Percentiles rank a stretch among this genome's conserved stretches.
Evolutionary conservation across 1,140 invertebrate genomes (phyloP).

Genomic region (Trichonephila clavipes): DNA sequence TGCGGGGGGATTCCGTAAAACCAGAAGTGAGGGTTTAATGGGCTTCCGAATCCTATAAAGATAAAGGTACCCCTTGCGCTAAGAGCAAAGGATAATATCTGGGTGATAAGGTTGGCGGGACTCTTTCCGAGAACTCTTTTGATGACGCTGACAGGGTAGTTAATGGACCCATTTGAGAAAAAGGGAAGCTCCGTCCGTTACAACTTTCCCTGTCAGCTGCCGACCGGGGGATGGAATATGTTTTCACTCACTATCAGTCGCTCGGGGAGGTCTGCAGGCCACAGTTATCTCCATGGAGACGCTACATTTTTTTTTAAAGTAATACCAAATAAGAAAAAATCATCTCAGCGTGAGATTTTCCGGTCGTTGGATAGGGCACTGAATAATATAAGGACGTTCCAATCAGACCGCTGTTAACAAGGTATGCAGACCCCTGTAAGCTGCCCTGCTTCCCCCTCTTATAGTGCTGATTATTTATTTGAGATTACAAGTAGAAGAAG

Average conservation of each 20-base stretch:
- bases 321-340: not conserved
- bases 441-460: not conserved
- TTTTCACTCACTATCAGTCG: slow-evolving; percentile 34
- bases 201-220: slow-evolving; percentile 39
- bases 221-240: slow-evolving; percentile 32
- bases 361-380: not conserved
- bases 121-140: slow-evolving; percentile 40
- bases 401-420: slow-evolving; percentile 8
- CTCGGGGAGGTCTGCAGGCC: not conserved
- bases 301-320: not conserved
- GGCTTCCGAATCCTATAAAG: slow-evolving; percentile 34
- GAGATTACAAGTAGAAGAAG: too few species aligned
- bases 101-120: slow-evolving; percentile 28
- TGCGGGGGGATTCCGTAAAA: not conserved
- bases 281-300: slow-evolving; percentile 23
- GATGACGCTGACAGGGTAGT: slow-evolving; percentile 28
- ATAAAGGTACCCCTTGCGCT: slow-evolving; percentile 14
- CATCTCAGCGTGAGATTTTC: slow-evolving; percentile 12
- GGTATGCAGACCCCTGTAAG: slow-evolving; percentile 9
- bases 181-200: slow-evolving; percentile 29
- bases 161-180: slow-evolving; percentile 40
- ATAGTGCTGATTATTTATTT: not conserved
- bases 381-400: not conserved
- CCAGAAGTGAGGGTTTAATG: slow-evolving; percentile 30
- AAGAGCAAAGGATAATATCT: slow-evolving; percentile 35